Percentiles rank a stretch among this genome's conserved stretches.
These are phyloP conservation scores for Mythimna vitellina DNA, from an alignment of 2,888 invertebrate genomes.

Conservation along the genomic window DNA sequence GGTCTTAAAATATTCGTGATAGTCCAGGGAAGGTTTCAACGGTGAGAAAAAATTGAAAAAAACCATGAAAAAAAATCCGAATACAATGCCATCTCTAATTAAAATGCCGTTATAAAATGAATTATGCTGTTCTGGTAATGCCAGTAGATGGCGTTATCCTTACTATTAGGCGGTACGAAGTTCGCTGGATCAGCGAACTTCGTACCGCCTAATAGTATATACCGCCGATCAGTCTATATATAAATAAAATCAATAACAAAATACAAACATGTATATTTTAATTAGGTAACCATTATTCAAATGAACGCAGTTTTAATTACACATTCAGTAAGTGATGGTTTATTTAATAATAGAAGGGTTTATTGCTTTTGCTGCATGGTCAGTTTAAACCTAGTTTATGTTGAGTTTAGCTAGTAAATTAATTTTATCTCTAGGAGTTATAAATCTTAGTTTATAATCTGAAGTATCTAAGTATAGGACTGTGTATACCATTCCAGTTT, in stretches of 20 bases:
- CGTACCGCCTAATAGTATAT: no score
- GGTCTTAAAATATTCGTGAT: no score
- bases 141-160: no score
- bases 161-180: no score
- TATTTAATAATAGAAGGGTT: conserved; percentile 30
- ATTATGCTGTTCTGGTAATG: no score
- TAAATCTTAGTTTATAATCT: neutral
- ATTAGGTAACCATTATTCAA: conserved; percentile 15
- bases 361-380: neutral
- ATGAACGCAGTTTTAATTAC: conserved; percentile 9
- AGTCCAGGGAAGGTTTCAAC: no score
- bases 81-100: no score
- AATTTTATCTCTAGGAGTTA: neutral
- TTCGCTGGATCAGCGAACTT: no score
- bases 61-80: no score
- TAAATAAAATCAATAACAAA: neutral
- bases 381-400: conserved; percentile 1
- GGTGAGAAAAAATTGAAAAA: no score
- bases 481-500: neutral
- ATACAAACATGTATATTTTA: conserved; percentile 17
- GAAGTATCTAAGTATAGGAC: neutral
- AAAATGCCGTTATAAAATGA: no score
- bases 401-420: neutral
- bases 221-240: no score
- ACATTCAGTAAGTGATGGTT: conserved; percentile 26